Conservation (phyloP, 2,888 invertebrate species). For the Temnothorax ravouxi region DNA sequence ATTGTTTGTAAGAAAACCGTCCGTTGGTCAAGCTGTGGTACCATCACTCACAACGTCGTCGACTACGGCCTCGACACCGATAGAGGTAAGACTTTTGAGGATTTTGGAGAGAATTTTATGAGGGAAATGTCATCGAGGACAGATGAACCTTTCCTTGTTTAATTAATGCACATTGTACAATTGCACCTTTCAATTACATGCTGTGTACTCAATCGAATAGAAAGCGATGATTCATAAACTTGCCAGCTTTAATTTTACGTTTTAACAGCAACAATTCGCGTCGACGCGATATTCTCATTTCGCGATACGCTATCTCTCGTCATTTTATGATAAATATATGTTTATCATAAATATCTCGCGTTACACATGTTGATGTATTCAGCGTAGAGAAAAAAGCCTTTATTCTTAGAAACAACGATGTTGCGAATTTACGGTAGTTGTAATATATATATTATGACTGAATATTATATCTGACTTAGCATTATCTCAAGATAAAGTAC, state of each 20-base stretch:
- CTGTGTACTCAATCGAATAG: slow-evolving; percentile 28
- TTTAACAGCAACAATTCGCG: background rate
- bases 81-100: slow-evolving; percentile 79
- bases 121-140: slow-evolving; percentile 9
- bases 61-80: slow-evolving; percentile 79
- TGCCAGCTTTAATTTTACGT: slow-evolving; percentile 12
- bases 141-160: background rate
- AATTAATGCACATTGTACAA: slow-evolving; percentile 29
- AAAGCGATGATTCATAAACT: slow-evolving; percentile 18
- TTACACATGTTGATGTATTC: background rate
- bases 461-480: slow-evolving; percentile 33
- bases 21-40: slow-evolving; percentile 78
- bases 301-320: background rate
- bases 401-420: background rate
- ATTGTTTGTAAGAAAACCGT: slow-evolving; percentile 82
- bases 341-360: slow-evolving; percentile 8
- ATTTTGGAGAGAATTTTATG: slow-evolving; percentile 47
- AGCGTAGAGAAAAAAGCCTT: slow-evolving; percentile 4
- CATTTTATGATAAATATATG: slow-evolving; percentile 10
- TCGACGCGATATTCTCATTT: slow-evolving; percentile 14
- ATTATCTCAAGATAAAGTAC: slow-evolving; percentile 1
- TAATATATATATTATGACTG: background rate
- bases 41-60: slow-evolving; percentile 79
- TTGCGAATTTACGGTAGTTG: slow-evolving; percentile 13
- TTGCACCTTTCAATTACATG: slow-evolving; percentile 23